Evolutionary conservation across 2,113 vertebrate genomes (phyloP), one percentile per base, ranked within the genome.

Genomic region (Melanotaenia duboulayi): DNA sequence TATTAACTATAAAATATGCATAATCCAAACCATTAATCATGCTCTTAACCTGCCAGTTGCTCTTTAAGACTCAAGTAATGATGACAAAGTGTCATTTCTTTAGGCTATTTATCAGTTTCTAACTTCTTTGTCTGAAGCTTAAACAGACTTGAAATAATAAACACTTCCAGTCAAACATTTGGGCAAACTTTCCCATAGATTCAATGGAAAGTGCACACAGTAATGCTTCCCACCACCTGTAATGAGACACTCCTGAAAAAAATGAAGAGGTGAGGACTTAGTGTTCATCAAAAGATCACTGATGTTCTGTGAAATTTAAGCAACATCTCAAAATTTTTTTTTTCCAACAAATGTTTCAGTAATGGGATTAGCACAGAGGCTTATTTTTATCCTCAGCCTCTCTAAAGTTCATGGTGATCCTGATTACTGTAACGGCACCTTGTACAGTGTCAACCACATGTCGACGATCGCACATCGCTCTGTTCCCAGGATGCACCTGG

Each of bases 401-500:
- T 70, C 16, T 78, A 61, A 84, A 78, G 80, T 83, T 86, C 75
- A 76, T 6, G 48, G 64, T 49, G 57, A 83, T 81, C 46, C 14
- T 51, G 48, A 83, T 83, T 81, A 79, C 86, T 73, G 76, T 83
- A 86, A 83, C 49, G 51, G 22, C 79, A 81, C 77, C 69, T 76
- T 22, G 11, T 75, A 81, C 59, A 78, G 69, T 73, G 46, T 80
- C 74, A 65, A 78, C 70, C 65, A 32, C 87, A 81, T 69, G 75
- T 74, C 67, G 68, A 77, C 56, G 73, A 83, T 87, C 86, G 90
- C 84, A 90, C 82, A 84, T 85, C 54, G 49, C 80, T 80, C 54
- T 71, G 22, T 93, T 92, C 93, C 93, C 94, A 95, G 95, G 95
- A 95, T 94, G 93, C 95, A 95, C 94, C 95, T 95, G 94, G 94